Base-by-base conservation (phyloP, 1,140 invertebrate genomes). In the Pseudomyrmex gracilis region DNA sequence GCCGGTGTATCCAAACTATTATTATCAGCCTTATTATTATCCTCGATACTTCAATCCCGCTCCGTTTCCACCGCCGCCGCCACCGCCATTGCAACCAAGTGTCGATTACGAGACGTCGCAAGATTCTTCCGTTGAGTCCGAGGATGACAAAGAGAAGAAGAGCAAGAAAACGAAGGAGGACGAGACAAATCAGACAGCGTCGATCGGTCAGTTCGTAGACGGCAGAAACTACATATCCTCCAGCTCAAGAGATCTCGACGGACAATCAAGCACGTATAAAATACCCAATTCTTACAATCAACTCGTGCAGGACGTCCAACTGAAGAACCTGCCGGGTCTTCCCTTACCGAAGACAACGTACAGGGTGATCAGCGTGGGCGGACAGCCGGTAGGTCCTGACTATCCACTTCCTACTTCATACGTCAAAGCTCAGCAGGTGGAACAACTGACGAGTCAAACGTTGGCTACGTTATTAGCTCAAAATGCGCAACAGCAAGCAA, bases 221-320 rank as follows among this genome's bases (percentile, higher is more conserved):
- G 92, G 90, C 0, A 89, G 45, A 4, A 94, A 94, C 53, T 93
- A 90, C 45, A 85, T 94, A n/a, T 90, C 92, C 0, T 84, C 82
- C 0, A 91, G 64, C n/a, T 63, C 87, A 0, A 92, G 90, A 13
- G 93, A 94, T 68, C 80, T 93, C 10, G 93, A 93, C 10, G 82
- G 83, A 2, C 92, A 93, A 15, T 89, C 93, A 0, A 92, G 84
- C 20, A 90, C 88, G 1, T 91, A 93, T 67, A 92, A 92, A 74
- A 10, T 77, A 2, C 86, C 87, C 8, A 90, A 49, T 45, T 24
- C 80, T 0, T 91, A 91, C 43, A 94, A 93, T 63, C 87, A 92
- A 84, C 34, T 90, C 84, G 61, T 90, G 67, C 80, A 85, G 13
- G 86, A 92, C 1, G 8, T 76, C 0, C 74, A 74, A n/a, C 9